These are phyloP conservation scores for Cydia splendana DNA, from an alignment of 1,140 invertebrate species.

Conservation along the genomic window DNA sequence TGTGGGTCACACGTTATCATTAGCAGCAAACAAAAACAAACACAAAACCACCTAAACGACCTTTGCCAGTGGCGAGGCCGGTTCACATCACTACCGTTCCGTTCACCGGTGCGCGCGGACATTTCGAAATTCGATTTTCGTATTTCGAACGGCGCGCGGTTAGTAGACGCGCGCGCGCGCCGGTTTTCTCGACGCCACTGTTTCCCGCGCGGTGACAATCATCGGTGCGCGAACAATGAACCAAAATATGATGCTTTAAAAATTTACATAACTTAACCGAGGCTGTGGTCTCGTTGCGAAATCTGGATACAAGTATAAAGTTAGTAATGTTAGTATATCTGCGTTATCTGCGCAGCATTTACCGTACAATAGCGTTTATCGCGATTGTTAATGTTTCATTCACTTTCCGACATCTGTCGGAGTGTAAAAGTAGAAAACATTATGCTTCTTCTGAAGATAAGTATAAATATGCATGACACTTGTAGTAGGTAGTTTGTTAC, in stretches of 20 bases:
- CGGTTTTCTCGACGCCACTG: constrained; percentile 68
- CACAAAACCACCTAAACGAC: constrained; percentile 62
- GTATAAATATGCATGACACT: no score
- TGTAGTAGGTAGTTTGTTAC: no score
- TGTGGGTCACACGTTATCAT: constrained; percentile 7
- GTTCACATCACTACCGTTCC: constrained; percentile 47
- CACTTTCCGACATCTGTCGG: neutral
- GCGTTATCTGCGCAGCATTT: neutral
- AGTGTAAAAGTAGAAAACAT: constrained; percentile 9
- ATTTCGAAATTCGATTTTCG: constrained; percentile 58
- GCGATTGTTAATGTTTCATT: neutral
- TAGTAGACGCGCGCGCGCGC: constrained; percentile 63
- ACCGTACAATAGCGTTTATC: neutral
- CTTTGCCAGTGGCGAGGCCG: constrained; percentile 52
- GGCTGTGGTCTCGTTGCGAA: neutral
- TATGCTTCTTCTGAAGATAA: no score
- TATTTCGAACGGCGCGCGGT: constrained; percentile 49
- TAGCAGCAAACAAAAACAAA: constrained; percentile 53
- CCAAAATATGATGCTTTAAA: constrained; percentile 34
- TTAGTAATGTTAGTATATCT: neutral
- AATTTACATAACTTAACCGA: constrained; percentile 38
- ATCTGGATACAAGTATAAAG: neutral
- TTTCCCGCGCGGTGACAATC: constrained; percentile 45
- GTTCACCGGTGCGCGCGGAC: constrained; percentile 52
- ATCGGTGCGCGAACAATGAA: constrained; percentile 42